Conservation (phyloP, 92 coral and sea anemone genomes). For the Epizoanthus scotinus region DNA sequence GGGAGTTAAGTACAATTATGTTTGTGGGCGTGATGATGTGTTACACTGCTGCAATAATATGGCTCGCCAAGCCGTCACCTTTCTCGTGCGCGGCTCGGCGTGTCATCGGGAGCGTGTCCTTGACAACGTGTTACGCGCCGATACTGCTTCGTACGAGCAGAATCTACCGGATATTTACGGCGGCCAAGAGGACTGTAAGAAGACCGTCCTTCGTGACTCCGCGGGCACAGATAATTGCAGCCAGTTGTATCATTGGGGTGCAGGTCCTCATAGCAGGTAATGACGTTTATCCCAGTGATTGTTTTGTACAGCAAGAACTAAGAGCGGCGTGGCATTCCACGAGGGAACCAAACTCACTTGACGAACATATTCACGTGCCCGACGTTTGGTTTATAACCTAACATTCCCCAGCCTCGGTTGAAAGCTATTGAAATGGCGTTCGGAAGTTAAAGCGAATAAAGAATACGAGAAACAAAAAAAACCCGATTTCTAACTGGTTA, state of each 20-base stretch:
- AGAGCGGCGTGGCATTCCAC: too few species aligned
- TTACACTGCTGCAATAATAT: conserved; percentile 58
- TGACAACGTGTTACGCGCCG: conserved; percentile 76
- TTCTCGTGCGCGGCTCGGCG: conserved; percentile 64
- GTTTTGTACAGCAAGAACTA: too few species aligned
- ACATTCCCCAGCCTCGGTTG: too few species aligned
- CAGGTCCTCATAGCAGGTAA: conserved; percentile 63
- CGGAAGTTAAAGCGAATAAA: too few species aligned
- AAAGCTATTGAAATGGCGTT: too few species aligned
- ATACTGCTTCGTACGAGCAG: conserved; percentile 76
- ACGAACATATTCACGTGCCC: too few species aligned
- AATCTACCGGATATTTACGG: conserved; percentile 80
- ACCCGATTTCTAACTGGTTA: too few species aligned
- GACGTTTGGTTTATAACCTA: too few species aligned
- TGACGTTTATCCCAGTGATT: too few species aligned
- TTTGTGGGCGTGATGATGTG: conserved; percentile 67
- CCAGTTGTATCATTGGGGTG: conserved; percentile 61
- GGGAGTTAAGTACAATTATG: conserved; percentile 70
- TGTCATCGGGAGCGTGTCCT: conserved; percentile 60
- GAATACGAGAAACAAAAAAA: too few species aligned
- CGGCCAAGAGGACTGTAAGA: conserved; percentile 67
- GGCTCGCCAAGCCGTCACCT: conserved; percentile 60
- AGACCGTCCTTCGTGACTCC: conserved; percentile 82
- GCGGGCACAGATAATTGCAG: conserved; percentile 69
- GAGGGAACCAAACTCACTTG: too few species aligned